These are phyloP conservation scores for Allygus modestus DNA, from an alignment of 2,888 invertebrate species.

Conservation along the genomic window DNA sequence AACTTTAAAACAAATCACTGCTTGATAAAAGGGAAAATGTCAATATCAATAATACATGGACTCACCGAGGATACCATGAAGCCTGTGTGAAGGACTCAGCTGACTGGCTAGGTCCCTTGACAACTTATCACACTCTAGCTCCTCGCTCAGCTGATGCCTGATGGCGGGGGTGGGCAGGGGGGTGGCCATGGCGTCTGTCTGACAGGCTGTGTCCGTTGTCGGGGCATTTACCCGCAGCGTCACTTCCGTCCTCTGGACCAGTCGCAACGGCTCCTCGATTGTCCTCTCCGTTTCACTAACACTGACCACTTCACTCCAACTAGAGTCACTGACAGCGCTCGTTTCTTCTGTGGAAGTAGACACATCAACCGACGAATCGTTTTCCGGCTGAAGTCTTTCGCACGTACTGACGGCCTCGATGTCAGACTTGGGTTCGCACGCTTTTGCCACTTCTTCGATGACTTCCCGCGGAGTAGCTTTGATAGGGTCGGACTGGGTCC, in stretches of 20 bases:
- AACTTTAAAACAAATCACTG: no score
- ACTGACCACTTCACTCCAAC: conserved; percentile 14
- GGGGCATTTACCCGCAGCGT: conserved; percentile 80
- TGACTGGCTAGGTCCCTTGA: conserved; percentile 81
- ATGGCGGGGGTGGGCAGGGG: conserved; percentile 75
- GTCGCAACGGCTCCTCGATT: conserved; percentile 73
- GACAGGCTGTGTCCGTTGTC: conserved; percentile 80
- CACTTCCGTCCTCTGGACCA: conserved; percentile 82
- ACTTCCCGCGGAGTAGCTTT: conserved; percentile 57
- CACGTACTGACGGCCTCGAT: neutral
- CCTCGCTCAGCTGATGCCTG: conserved; percentile 83
- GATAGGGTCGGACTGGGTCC: conserved; percentile 70
- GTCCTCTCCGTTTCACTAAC: conserved; percentile 28
- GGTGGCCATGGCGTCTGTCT: conserved; percentile 75
- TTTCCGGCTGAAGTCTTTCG: conserved; percentile 36
- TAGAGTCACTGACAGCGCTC: conserved; percentile 12
- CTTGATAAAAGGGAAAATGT: no score
- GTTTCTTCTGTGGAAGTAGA: conserved; percentile 51
- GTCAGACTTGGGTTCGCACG: conserved; percentile 34
- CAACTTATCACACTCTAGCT: conserved; percentile 87
- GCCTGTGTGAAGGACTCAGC: conserved; percentile 80
- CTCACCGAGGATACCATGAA: conserved; percentile 81
- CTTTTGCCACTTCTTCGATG: conserved; percentile 55
- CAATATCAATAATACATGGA: no score
- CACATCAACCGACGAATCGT: conserved; percentile 9